Evolutionary conservation across 2,113 vertebrate genomes (phyloP).

Genomic region (Nothoprocta pentlandii): DNA sequence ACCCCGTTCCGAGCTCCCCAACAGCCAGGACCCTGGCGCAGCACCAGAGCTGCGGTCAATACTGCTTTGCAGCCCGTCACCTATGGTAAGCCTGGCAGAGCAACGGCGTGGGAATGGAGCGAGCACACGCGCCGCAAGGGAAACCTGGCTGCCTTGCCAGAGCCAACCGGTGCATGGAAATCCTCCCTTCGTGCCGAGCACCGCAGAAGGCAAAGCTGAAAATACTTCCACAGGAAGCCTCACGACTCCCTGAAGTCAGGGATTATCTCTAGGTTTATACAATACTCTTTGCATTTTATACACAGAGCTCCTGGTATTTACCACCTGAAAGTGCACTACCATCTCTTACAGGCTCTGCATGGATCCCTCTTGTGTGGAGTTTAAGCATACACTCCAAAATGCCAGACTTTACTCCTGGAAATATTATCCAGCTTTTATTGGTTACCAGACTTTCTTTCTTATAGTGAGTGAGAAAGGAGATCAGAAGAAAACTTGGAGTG

Average conservation of each 20-base stretch:
- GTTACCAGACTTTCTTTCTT: not conserved
- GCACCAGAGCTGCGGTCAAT: not conserved
- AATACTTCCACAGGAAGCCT: not conserved
- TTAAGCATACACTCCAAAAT: not conserved
- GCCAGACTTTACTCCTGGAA: not conserved
- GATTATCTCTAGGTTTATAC: constrained; percentile 1
- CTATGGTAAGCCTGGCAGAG: not conserved
- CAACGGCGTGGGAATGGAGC: not conserved
- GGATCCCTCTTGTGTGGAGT: not conserved
- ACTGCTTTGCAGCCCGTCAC: not conserved
- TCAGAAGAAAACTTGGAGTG: not conserved
- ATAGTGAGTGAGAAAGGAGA: accelerated
- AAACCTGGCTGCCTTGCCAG: not conserved
- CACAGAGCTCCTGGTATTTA: not conserved
- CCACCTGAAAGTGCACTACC: not conserved
- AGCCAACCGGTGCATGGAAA: not conserved
- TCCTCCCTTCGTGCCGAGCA: not conserved
- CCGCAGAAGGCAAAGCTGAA: not conserved
- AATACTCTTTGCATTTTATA: not conserved
- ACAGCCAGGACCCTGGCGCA: not conserved
- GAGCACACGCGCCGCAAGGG: accelerated
- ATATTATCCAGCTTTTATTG: not conserved
- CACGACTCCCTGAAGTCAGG: not conserved
- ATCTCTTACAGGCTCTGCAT: not conserved
- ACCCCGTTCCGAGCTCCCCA: not conserved